Evolutionary conservation across 2,888 invertebrate species (phyloP), one percentile per base, ranked within the genome.

Genomic region (Mythimna ferrago): DNA sequence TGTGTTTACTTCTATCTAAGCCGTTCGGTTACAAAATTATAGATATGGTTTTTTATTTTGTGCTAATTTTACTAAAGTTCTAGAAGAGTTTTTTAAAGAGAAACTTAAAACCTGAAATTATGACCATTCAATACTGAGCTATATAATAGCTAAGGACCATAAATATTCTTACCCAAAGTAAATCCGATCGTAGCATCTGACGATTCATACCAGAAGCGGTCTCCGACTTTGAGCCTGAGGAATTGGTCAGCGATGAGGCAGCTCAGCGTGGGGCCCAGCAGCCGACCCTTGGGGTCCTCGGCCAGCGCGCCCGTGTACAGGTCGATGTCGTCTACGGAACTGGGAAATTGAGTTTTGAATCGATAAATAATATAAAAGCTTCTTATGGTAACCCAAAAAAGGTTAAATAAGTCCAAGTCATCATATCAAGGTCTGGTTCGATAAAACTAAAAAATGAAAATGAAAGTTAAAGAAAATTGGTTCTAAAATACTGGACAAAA

Each of bases 201-300:
- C 53, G 97, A 97, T 92, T 99, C 99, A 89, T 99, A 99, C 98
- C 99, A 99, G 95, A 97, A 98, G 63, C 99, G 96, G 93, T 99
- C 99, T 0, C 98, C 99, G 58, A 95, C 92, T 94, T 98, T 98
- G 41, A 98, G 92, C 64, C 98, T 95, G 26, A 97, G 92, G 94
- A 99, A 99, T 95, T 99, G 99, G 94, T 98, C 98, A 0, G 98
- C 97, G 63, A 99, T 96, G 78, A 99, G 96, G 88, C 99, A 99
- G 26, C 97, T 98, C 69, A 99, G 97, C 2, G 99, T 98, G 0
- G 99, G 98, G 0, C 99, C 99, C 66, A 99, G 97, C 32, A 99
- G 97, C 2, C 98, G 97, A 5, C 98, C 85, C 95, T 93, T 71
- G 96, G 98, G 98, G 14, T 97, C 96, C 90, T 99, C 99, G 19